Evolutionary conservation across 2,113 vertebrate species (phyloP), one percentile per base, ranked within the genome.

Genomic region (Sinocyclocheilus anshuiensis): DNA sequence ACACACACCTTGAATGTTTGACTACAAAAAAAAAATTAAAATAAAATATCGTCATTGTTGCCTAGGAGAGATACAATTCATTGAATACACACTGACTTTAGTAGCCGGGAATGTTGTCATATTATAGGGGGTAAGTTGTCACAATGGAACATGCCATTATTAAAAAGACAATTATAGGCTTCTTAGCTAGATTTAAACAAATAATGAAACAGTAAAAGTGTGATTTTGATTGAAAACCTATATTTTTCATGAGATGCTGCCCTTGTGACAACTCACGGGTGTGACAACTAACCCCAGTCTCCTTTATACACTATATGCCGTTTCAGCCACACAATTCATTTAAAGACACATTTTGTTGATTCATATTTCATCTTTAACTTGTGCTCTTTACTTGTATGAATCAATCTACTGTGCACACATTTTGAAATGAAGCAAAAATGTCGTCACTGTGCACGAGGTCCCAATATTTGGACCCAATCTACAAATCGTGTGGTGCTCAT

Each of bases 391-490:
- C 50, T 53, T 53, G 16, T 53, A 4, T 20, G 67, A 71, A 71
- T 10, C 16, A 20, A 20, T 36, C 67, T 20, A 57, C 2, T 71
- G 33, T 39, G 33, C 36, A 71, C 33, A 36, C 18, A 79, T 11
- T 79, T 9, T 79, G 33, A 29, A 55, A 26, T 33, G 8, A 20
- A 33, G 4, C 36, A 75, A 75, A 75, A 45, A 75, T 75, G 20
- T 45, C 5, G 12, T 48, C 18, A 36, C 26, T 57, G 50, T 24
- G 20, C 77, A 79, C 22, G 12, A 79, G 33, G 77, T 20, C 20
- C 77, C 24, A 65, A 65, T 81, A 48, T 81, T 65, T 81, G 79
- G 48, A 45, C n/a, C 13, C 13, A 48, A 81, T 79, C 77, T 79
- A 61, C 20, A 81, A 81, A 45, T 48, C 36, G 48, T 20, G 45